Conservation (phyloP, 2,888 invertebrate genomes). For the Drosophila kokeensis region DNA sequence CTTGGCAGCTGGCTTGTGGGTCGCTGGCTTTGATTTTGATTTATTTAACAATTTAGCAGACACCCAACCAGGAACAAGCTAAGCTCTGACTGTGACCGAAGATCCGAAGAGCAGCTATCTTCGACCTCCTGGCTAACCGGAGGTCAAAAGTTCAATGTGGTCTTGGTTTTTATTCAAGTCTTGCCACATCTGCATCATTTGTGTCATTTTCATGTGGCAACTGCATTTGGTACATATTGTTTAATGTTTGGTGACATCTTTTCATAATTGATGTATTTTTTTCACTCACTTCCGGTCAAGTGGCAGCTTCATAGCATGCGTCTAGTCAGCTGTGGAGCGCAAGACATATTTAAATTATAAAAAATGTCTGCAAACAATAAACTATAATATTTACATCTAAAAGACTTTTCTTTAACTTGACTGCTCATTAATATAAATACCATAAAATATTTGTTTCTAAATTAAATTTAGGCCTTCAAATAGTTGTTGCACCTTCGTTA, state of each 20-base stretch:
- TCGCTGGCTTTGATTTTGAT: conserved; percentile 66
- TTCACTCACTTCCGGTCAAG: background rate
- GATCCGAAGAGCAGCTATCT: conserved; percentile 1
- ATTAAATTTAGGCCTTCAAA: background rate
- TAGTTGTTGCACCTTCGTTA: background rate
- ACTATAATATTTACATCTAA: too few relatives aligned
- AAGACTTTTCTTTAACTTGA: too few relatives aligned
- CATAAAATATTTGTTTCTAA: background rate
- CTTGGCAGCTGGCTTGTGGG: conserved; percentile 57
- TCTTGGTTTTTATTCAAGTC: conserved; percentile 4
- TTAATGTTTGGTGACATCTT: background rate
- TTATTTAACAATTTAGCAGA: conserved; percentile 76
- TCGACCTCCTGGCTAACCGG: background rate
- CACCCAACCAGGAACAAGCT: conserved; percentile 52
- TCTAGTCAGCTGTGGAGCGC: too few relatives aligned
- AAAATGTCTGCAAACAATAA: too few relatives aligned
- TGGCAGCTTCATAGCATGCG: too few relatives aligned
- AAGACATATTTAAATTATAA: too few relatives aligned
- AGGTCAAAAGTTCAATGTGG: conserved; percentile 45
- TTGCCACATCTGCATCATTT: conserved; percentile 7
- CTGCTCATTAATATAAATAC: too few relatives aligned
- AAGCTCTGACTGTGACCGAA: conserved; percentile 53
- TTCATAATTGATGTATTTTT: background rate
- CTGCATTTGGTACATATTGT: background rate
- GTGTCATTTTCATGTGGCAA: conserved; percentile 1